These are phyloP conservation scores for Brenthis daphne DNA, from an alignment of 2,888 invertebrate species.

Conservation along the genomic window DNA sequence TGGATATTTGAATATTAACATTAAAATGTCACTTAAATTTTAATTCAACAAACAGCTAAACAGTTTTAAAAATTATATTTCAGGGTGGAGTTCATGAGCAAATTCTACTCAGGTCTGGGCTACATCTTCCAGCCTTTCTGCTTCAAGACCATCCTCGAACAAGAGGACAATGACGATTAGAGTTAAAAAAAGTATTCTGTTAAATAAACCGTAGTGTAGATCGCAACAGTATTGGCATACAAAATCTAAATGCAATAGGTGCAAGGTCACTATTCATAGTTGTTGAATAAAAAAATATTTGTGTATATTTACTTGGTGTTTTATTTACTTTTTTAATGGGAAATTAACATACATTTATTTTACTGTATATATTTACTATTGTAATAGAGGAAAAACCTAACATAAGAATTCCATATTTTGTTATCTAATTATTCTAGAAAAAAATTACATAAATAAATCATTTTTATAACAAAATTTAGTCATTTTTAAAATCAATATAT, in stretches of 20 bases:
- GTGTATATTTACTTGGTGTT: slow-evolving; percentile 59
- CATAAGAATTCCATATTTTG: too few species aligned
- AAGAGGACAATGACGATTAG: slow-evolving; percentile 76
- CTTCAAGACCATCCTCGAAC: slow-evolving; percentile 88
- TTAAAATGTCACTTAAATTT: not conserved
- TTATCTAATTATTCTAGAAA: too few species aligned
- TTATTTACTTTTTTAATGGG: slow-evolving; percentile 44
- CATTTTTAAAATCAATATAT: too few species aligned
- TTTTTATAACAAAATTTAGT: too few species aligned
- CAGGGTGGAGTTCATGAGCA: slow-evolving; percentile 98
- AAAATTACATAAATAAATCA: too few species aligned
- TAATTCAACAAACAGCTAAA: too few species aligned
- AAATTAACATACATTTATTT: not conserved
- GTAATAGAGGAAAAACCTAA: too few species aligned
- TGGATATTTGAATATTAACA: not conserved
- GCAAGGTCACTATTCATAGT: slow-evolving; percentile 63
- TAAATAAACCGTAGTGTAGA: slow-evolving; percentile 52
- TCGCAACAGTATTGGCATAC: slow-evolving; percentile 56
- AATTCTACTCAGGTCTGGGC: slow-evolving; percentile 93
- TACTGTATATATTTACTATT: too few species aligned
- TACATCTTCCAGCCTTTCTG: slow-evolving; percentile 93
- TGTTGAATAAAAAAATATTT: slow-evolving; percentile 58
- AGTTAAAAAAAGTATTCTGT: slow-evolving; percentile 36
- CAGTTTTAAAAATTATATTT: not conserved
- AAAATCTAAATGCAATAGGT: slow-evolving; percentile 41